phyloP scores from a whole-genome alignment of 2,113 vertebrate genomes.

The Seriola aureovittata region DNA sequence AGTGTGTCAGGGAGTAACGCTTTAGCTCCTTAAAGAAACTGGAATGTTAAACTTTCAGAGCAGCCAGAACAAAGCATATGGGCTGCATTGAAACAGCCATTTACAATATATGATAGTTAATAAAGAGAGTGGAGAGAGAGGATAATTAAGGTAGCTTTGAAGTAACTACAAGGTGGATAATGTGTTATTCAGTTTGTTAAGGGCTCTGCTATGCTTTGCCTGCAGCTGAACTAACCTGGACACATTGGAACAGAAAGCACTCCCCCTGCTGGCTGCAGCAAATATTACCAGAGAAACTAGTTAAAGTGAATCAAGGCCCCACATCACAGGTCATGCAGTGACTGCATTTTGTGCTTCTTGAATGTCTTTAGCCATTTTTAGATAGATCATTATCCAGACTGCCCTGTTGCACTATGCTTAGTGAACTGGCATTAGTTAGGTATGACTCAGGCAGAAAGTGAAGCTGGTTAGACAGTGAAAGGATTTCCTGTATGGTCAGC shows the following conservation, averaged over 20 bases:
- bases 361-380: conserved; percentile 51
- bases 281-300: conserved; percentile 24
- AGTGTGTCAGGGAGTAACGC: conserved; percentile 60
- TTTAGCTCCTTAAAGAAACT: conserved; percentile 58
- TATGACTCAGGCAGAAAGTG: conserved; percentile 64
- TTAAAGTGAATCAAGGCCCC: conserved; percentile 46
- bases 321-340: conserved; percentile 30
- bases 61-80: conserved; percentile 35
- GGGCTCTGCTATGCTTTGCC: conserved; percentile 48
- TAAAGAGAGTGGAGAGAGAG: conserved; percentile 18
- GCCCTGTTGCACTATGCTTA: not conserved
- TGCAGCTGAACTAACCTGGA: conserved; percentile 43
- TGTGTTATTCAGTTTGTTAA: conserved; percentile 52
- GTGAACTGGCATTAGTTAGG: conserved; percentile 41
- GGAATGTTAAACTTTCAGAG: conserved; percentile 56
- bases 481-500: conserved; percentile 75
- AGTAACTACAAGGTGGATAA: conserved; percentile 52
- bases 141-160: conserved; percentile 71
- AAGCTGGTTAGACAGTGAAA: conserved; percentile 63
- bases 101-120: conserved; percentile 40
- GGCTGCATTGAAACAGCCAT: conserved; percentile 42
- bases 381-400: conserved; percentile 59
- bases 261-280: conserved; percentile 77
- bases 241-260: conserved; percentile 69
- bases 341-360: conserved; percentile 38